Evolutionary conservation across 2,888 invertebrate genomes (phyloP).

Genomic region (Polylopha cassiicola): DNA sequence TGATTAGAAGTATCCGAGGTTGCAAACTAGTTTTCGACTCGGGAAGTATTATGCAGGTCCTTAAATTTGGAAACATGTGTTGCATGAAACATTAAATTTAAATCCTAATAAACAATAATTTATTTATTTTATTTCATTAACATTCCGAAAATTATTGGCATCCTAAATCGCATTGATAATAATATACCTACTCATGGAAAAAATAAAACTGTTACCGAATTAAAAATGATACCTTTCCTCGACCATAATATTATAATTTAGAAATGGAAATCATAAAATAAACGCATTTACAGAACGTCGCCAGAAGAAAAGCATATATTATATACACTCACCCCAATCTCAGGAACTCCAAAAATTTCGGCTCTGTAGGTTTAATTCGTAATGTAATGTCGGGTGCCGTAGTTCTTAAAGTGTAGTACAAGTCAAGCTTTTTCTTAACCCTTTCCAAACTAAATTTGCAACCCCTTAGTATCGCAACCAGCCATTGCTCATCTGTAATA

Average conservation of each 20-base stretch:
- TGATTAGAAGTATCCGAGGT: constrained; percentile 76
- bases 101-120: too few relatives aligned
- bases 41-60: constrained; percentile 60
- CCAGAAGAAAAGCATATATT: too few relatives aligned
- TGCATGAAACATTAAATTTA: too few relatives aligned
- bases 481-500: constrained; percentile 75
- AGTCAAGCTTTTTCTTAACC: constrained; percentile 75
- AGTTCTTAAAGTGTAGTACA: constrained; percentile 78
- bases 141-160: too few relatives aligned
- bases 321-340: constrained; percentile 71
- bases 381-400: constrained; percentile 78
- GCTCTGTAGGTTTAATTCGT: constrained; percentile 62
- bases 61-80: too few relatives aligned
- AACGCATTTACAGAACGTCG: too few relatives aligned
- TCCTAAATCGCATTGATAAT: too few relatives aligned
- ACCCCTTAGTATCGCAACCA: constrained; percentile 72
- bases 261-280: too few relatives aligned
- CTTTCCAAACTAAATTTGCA: constrained; percentile 77
- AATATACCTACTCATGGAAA: too few relatives aligned
- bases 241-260: too few relatives aligned
- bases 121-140: too few relatives aligned
- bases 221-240: too few relatives aligned
- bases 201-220: constrained; percentile 1
- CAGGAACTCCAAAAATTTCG: constrained; percentile 64
- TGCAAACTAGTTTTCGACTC: constrained; percentile 45